Conservation (phyloP, 1,140 invertebrate genomes). For the Centruroides vittatus region DNA sequence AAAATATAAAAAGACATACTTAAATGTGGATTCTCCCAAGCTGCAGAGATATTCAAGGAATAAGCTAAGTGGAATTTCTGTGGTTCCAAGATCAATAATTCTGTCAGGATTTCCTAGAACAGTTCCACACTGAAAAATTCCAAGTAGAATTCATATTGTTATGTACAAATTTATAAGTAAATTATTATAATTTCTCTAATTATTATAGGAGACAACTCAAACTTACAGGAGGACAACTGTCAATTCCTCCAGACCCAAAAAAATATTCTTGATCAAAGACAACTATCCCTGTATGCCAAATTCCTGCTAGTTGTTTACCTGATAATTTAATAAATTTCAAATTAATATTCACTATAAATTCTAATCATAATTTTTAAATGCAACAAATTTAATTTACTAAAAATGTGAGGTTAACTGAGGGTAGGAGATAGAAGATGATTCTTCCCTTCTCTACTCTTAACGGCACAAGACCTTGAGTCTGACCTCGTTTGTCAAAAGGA, state of each 20-base stretch:
- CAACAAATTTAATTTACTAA: too few species aligned
- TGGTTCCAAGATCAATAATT: conserved; percentile 56
- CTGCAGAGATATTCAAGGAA: conserved; percentile 69
- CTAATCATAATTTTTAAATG: too few species aligned
- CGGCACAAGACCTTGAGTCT: too few species aligned
- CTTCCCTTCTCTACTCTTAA: too few species aligned
- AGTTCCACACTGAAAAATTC: conserved; percentile 49
- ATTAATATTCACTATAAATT: too few species aligned
- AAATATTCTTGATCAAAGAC: conserved; percentile 75
- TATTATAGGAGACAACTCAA: too few species aligned
- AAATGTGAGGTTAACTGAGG: too few species aligned
- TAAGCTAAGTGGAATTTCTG: conserved; percentile 61
- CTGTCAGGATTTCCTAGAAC: conserved; percentile 55
- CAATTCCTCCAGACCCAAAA: conserved; percentile 64
- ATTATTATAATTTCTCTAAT: too few species aligned
- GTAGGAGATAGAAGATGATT: too few species aligned
- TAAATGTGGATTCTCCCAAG: conserved; percentile 37
- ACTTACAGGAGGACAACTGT: conserved; percentile 54
- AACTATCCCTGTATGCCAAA: conserved; percentile 77
- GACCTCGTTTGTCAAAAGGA: too few species aligned
- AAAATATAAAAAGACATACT: background rate
- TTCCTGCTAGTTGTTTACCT: conserved; percentile 65
- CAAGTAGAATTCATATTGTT: conserved; percentile 20
- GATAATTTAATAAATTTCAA: conserved; percentile 18
- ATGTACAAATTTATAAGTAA: background rate